Conservation (phyloP, 2,797 vertebrate species). For the Enteromius afrohamiltoni region DNA sequence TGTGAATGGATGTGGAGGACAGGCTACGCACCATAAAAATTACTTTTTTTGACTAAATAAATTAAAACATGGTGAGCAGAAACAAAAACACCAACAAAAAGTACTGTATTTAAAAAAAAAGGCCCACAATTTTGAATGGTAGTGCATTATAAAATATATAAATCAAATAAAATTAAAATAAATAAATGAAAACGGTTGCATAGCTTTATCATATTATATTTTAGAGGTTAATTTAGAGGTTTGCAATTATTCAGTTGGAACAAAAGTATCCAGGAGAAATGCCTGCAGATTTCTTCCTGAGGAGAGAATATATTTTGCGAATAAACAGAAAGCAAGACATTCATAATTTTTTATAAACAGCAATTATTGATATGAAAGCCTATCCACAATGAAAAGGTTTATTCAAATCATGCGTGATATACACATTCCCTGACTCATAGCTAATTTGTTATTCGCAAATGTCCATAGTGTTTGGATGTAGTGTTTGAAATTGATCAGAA, state of each 20-base stretch:
- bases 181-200: not conserved
- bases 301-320: not conserved
- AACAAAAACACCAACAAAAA: not conserved
- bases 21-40: not conserved
- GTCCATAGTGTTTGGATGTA: not conserved
- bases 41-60: not conserved
- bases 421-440: not conserved
- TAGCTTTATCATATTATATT: not conserved
- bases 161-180: not conserved
- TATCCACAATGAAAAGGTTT: not conserved
- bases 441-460: constrained; percentile 4
- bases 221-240: not conserved
- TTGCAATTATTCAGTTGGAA: not conserved
- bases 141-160: not conserved
- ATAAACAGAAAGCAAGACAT: not conserved
- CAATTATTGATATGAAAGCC: constrained; percentile 17
- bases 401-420: not conserved
- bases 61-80: not conserved
- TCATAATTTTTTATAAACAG: constrained; percentile 22
- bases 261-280: not conserved
- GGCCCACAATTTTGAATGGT: not conserved
- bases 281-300: not conserved
- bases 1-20: not conserved
- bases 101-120: not conserved
- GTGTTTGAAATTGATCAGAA: constrained; percentile 5